phyloP scores from a whole-genome alignment of 2,888 invertebrate genomes.

The Ochropleura leucogaster region DNA sequence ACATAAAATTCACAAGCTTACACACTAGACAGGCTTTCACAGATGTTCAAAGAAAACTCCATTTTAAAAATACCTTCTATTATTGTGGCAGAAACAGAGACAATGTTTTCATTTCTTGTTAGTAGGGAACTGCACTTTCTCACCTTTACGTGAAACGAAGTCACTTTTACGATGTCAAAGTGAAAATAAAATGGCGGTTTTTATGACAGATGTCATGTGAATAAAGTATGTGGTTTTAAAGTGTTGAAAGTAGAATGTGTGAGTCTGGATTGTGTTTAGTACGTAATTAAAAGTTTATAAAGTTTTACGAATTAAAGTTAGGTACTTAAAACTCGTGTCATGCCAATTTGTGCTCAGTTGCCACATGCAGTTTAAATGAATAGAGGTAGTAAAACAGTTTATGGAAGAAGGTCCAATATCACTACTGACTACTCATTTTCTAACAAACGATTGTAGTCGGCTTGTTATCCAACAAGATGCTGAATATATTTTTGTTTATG shows the following conservation, averaged over 20 bases:
- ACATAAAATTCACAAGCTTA: conserved; percentile 29
- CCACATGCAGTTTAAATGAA: not conserved
- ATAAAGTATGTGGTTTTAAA: conserved; percentile 41
- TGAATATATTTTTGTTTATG: not conserved
- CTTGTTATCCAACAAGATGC: too few relatives aligned
- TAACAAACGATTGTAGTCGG: not conserved
- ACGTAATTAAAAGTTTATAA: conserved; percentile 32
- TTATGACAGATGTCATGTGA: conserved; percentile 53
- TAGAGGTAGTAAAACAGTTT: not conserved
- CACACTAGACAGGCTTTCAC: conserved; percentile 26
- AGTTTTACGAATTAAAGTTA: conserved; percentile 16
- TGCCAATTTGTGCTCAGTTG: not conserved
- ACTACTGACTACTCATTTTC: not conserved
- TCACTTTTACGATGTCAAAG: conserved; percentile 65
- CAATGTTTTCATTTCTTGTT: conserved; percentile 62
- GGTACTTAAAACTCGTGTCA: not conserved
- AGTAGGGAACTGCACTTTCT: conserved; percentile 60
- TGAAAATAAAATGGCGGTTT: conserved; percentile 58
- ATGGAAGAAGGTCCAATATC: not conserved
- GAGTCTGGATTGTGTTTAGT: conserved; percentile 33
- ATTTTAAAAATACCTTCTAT: conserved; percentile 46
- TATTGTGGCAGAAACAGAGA: conserved; percentile 34
- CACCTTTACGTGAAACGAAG: conserved; percentile 46
- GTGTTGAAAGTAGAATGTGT: conserved; percentile 16
- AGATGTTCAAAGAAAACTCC: conserved; percentile 41